phyloP scores from a whole-genome alignment of 2,113 vertebrate species.

The Bambusicola thoracicus region DNA sequence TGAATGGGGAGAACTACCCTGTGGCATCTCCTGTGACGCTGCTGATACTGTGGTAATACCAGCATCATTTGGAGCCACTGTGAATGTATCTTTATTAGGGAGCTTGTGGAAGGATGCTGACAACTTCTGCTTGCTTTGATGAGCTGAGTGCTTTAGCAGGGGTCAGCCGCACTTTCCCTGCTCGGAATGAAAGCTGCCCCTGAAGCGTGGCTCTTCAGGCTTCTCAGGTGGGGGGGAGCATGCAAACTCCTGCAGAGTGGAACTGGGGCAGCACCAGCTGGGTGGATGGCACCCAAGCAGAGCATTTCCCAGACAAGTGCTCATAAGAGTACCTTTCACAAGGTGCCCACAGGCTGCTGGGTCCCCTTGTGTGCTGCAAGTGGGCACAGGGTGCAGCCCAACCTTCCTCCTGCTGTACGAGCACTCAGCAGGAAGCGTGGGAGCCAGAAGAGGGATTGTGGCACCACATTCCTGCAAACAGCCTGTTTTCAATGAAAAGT shows the following conservation, averaged over 20 bases:
- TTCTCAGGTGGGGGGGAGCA: fast-evolving
- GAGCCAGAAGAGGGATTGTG: fast-evolving
- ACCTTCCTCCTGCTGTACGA: fast-evolving
- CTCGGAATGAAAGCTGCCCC: not conserved
- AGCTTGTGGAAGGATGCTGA: conserved; percentile 23
- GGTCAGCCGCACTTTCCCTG: conserved; percentile 11
- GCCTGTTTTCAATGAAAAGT: not conserved
- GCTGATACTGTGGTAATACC: not conserved
- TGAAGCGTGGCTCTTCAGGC: fast-evolving
- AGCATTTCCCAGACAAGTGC: fast-evolving
- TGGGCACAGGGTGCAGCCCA: fast-evolving
- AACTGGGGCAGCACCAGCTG: not conserved
- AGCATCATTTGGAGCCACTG: not conserved
- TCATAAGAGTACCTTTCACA: not conserved
- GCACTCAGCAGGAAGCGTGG: fast-evolving
- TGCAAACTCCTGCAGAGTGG: fast-evolving
- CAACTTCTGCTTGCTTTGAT: not conserved
- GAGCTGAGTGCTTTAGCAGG: not conserved
- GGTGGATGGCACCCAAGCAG: not conserved
- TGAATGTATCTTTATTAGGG: conserved; percentile 30
- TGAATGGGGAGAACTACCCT: not conserved
- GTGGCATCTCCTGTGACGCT: not conserved
- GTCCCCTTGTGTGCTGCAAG: not conserved
- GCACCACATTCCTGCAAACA: fast-evolving
- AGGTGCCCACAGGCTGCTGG: not conserved